Percentiles rank a stretch among this genome's conserved stretches.
phyloP scores from a whole-genome alignment of 2,888 invertebrate genomes.

The Malthinus flaveolus region DNA sequence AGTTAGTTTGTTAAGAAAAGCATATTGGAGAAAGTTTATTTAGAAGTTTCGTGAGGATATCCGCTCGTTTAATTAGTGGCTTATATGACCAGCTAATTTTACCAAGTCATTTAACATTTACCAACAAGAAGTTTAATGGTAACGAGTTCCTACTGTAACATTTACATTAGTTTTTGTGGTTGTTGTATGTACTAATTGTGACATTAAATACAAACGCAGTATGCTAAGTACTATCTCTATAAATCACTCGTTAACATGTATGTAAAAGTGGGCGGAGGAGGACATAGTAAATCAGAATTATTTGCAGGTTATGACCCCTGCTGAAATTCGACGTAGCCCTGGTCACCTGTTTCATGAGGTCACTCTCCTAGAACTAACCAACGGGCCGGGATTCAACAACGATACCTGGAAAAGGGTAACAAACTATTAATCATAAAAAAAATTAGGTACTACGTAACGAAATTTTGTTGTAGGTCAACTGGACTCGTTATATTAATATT shows the following conservation, averaged over 20 bases:
- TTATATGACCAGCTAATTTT: neutral
- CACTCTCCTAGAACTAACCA: constrained; percentile 59
- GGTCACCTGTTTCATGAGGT: constrained; percentile 68
- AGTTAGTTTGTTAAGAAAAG: no score
- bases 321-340: constrained; percentile 64
- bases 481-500: constrained; percentile 62
- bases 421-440: constrained; percentile 2
- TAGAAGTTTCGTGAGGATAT: no score
- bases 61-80: no score
- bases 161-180: constrained; percentile 36
- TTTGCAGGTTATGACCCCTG: constrained; percentile 65
- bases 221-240: constrained; percentile 36
- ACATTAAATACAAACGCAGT: constrained; percentile 30
- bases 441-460: neutral
- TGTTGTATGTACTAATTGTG: constrained; percentile 9
- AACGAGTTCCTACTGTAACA: constrained; percentile 12
- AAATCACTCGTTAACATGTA: constrained; percentile 42
- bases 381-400: constrained; percentile 50
- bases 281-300: constrained; percentile 32
- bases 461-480: constrained; percentile 61
- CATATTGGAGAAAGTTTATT: no score
- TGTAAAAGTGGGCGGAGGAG: constrained; percentile 38
- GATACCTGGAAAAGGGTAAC: constrained; percentile 58
- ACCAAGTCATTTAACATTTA: neutral
- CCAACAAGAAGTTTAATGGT: constrained; percentile 6